phyloP scores from a whole-genome alignment of 2,797 vertebrate genomes.

The Cephalopachus bancanus region DNA sequence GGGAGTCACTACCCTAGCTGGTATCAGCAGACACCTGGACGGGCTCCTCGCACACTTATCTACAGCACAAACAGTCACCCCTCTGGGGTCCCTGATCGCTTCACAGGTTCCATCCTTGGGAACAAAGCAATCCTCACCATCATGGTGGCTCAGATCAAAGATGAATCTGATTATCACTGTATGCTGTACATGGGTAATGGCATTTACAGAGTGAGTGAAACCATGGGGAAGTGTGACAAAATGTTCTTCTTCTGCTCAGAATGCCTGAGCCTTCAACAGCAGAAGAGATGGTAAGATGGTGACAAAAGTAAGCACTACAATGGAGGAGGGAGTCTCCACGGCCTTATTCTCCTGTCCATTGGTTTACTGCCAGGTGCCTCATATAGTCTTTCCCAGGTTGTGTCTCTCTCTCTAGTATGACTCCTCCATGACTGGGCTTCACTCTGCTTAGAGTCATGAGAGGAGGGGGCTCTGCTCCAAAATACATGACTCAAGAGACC shows the following conservation, averaged over 20 bases:
- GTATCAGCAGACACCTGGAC: constrained; percentile 58
- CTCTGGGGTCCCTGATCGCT: neutral
- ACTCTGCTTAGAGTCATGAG: neutral
- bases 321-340: rapidly evolving
- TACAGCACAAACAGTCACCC: rapidly evolving
- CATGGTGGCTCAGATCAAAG: neutral
- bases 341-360: rapidly evolving
- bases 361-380: rapidly evolving
- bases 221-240: neutral
- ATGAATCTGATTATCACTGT: neutral
- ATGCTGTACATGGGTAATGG: rapidly evolving
- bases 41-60: neutral
- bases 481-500: too few species aligned
- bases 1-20: rapidly evolving
- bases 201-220: neutral
- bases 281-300: too few species aligned
- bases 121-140: neutral
- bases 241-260: neutral
- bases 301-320: too few species aligned
- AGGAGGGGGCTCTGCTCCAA: neutral
- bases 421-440: too few species aligned
- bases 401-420: neutral
- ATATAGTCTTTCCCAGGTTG: neutral
- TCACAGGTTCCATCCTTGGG: neutral
- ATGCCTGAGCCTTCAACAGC: neutral